Evolutionary conservation across 1,140 invertebrate genomes (phyloP).

Genomic region (Schlechtendalia chinensis): DNA sequence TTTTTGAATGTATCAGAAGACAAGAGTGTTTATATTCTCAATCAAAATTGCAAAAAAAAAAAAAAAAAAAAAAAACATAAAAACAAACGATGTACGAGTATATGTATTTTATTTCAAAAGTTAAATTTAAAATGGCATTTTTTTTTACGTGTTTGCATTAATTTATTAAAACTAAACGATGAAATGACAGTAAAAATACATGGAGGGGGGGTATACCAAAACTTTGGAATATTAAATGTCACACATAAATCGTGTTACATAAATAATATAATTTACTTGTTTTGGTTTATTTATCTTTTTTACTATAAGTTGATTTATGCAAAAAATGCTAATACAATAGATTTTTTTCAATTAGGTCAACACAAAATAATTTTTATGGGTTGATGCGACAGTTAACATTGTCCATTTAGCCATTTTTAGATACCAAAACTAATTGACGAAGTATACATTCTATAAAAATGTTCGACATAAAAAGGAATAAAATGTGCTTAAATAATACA

Average conservation of each 20-base stretch:
- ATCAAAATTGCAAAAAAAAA: neutral
- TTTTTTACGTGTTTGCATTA: neutral
- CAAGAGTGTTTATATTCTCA: neutral
- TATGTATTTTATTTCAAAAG: neutral
- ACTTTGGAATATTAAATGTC: neutral
- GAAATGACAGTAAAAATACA: too few species aligned
- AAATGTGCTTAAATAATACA: too few species aligned
- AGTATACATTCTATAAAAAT: too few species aligned
- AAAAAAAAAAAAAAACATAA: neutral
- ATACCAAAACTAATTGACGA: too few species aligned
- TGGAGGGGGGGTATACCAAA: neutral
- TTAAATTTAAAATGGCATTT: neutral
- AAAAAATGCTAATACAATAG: neutral
- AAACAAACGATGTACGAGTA: neutral
- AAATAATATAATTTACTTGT: neutral
- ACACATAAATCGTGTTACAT: neutral
- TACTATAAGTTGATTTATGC: neutral
- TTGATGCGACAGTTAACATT: neutral
- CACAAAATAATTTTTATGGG: neutral
- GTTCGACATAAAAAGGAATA: too few species aligned
- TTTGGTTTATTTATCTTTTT: neutral
- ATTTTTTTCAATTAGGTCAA: conserved; percentile 4
- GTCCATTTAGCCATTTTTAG: neutral
- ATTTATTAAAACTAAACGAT: neutral
- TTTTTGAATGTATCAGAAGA: neutral